Evolutionary conservation across 2,888 invertebrate genomes (phyloP), one percentile per base, ranked within the genome.

Genomic region (Thalpophila matura): DNA sequence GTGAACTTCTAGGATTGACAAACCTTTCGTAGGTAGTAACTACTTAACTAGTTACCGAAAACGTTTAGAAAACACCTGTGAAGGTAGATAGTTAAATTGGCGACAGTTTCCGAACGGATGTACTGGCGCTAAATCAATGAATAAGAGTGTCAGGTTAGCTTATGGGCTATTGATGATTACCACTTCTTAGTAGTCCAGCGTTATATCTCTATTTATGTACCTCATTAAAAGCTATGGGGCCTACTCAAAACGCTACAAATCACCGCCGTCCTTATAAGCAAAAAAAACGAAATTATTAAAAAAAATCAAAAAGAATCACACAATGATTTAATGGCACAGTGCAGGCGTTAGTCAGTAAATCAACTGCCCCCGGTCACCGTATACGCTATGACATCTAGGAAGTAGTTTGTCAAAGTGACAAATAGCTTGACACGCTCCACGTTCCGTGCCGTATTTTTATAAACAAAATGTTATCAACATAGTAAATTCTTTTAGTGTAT

Each of bases 351-450:
- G 58, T 56, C 80, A 79, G 78, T 79, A 79, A 75, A 79, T 79
- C 79, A 79, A 76, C 29, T 71, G 57, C 57, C 79, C 76, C 78
- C 73, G 79, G 75, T 77, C 75, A 77, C 73, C 73, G 77, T 73
- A 77, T 77, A 69, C 70, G 70, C 70, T 72, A 55, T 79, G 78
- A 81, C 79, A 71, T 79, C 77, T 81, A 84, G 84, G 84, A 85
- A 85, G 81, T 77, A 59, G 81, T 85, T 74, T 77, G 81, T 85
- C 84, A 84, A 82, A 74, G 82, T 85, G 85, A 85, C 84, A 85
- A 83, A 85, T 85, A 68, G 83, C 70, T 72, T 74, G 74, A 77
- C 72, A 77, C 69, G 73, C 65, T 74, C 74, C 83, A 79, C 77
- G 74, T 77, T 79, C 68, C 78, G 74, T 79, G 75, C 73, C 68